phyloP scores from a whole-genome alignment of 1,140 invertebrate species.

The Euglossa dilemma region DNA sequence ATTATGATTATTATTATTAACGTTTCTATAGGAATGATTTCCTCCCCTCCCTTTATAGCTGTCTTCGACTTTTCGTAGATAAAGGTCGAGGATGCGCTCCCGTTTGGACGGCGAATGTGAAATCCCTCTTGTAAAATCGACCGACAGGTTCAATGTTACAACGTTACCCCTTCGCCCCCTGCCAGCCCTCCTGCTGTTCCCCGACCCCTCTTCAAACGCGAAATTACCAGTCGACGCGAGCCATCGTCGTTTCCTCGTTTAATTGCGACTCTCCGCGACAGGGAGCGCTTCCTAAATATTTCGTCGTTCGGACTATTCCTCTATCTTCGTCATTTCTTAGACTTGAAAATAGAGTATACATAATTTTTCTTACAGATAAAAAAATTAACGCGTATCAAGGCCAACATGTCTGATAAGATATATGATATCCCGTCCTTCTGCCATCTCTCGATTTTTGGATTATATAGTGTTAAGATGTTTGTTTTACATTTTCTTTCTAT shows the following conservation, averaged over 20 bases:
- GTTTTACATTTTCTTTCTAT: too few relatives aligned
- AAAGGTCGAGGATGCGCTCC: conserved; percentile 58
- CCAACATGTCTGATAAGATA: too few relatives aligned
- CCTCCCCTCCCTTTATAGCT: conserved; percentile 66
- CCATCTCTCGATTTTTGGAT: too few relatives aligned
- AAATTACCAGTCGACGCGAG: conserved; percentile 26
- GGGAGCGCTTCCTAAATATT: neutral
- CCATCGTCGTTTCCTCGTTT: neutral
- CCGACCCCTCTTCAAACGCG: conserved; percentile 9
- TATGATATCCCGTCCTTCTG: too few relatives aligned
- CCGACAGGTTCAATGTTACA: conserved; percentile 62
- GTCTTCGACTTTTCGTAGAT: conserved; percentile 74
- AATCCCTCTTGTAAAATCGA: conserved; percentile 49
- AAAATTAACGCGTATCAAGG: too few relatives aligned
- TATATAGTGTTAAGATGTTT: too few relatives aligned
- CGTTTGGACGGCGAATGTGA: conserved; percentile 39
- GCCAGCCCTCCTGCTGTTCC: neutral
- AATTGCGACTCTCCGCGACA: conserved; percentile 24
- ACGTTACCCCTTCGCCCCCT: conserved; percentile 24
- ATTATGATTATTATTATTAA: conserved; percentile 81
- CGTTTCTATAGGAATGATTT: conserved; percentile 80
- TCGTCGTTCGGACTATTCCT: too few relatives aligned
- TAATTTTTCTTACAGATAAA: too few relatives aligned
- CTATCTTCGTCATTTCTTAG: too few relatives aligned
- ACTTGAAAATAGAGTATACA: too few relatives aligned